Conservation (phyloP, 2,888 invertebrate genomes). For the Eristalis intricaria region DNA sequence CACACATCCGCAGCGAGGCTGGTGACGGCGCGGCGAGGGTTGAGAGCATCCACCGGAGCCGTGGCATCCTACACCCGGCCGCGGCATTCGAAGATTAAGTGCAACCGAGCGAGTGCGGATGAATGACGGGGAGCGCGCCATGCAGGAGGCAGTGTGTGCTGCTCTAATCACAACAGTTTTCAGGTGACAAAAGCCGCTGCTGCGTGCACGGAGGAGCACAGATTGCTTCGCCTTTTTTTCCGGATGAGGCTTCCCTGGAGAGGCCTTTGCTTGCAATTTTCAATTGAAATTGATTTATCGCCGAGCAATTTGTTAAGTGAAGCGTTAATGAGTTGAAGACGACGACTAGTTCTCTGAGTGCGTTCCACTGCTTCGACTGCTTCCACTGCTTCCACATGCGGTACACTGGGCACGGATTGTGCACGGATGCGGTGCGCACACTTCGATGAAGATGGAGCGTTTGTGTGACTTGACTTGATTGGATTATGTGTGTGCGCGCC, state of each 20-base stretch:
- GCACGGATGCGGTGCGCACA: conserved; percentile 1
- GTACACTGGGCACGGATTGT: neutral
- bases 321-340: conserved; percentile 48
- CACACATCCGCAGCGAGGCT: conserved; percentile 64
- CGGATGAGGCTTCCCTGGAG: conserved; percentile 32
- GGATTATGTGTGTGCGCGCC: conserved; percentile 35
- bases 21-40: conserved; percentile 22
- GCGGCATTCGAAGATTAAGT: conserved; percentile 38
- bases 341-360: neutral
- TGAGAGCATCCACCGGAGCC: neutral
- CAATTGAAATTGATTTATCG: conserved; percentile 63
- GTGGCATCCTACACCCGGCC: neutral
- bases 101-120: conserved; percentile 60
- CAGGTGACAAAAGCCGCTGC: conserved; percentile 64
- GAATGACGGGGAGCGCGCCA: conserved; percentile 25
- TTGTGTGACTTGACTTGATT: conserved; percentile 45
- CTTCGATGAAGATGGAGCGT: conserved; percentile 37
- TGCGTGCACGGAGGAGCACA: conserved; percentile 24
- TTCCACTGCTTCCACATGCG: conserved; percentile 1
- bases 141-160: conserved; percentile 21
- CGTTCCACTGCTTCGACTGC: too few species aligned
- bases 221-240: conserved; percentile 44
- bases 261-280: conserved; percentile 32
- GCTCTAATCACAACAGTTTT: conserved; percentile 63
- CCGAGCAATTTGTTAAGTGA: conserved; percentile 55